These are phyloP conservation scores for Nothocercus nigrocapillus DNA, from an alignment of 2,113 vertebrate genomes.

Conservation along the genomic window DNA sequence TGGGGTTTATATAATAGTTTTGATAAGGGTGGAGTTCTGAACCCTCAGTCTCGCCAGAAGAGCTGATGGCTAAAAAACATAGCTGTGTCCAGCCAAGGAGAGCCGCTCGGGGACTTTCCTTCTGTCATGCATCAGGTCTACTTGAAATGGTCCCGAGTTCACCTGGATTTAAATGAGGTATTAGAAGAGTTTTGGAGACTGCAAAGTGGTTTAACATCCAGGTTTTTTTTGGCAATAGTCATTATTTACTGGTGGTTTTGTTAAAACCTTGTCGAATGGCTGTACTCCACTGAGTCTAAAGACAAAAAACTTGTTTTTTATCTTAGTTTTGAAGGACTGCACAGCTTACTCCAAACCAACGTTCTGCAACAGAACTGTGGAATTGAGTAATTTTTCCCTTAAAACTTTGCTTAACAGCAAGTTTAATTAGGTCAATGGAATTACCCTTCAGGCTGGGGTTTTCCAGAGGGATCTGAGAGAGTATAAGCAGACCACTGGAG, in stretches of 20 bases:
- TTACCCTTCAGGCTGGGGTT: neutral
- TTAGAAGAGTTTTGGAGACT: neutral
- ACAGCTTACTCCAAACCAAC: neutral
- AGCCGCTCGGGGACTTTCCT: neutral
- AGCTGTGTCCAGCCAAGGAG: neutral
- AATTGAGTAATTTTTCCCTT: neutral
- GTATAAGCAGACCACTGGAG: neutral
- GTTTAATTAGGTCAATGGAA: neutral
- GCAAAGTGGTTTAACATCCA: neutral
- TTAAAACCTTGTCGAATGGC: neutral
- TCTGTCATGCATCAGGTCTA: neutral
- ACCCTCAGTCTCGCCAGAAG: neutral
- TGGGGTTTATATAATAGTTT: neutral
- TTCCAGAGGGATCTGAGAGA: neutral
- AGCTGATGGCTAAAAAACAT: neutral
- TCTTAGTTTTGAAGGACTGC: neutral
- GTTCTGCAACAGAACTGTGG: neutral
- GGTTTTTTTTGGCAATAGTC: neutral
- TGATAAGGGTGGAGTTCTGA: neutral
- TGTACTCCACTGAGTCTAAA: neutral
- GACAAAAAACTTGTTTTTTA: neutral
- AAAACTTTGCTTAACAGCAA: rapidly evolving
- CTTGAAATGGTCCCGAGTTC: neutral
- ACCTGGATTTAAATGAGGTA: neutral
- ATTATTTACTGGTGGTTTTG: neutral